phyloP scores from a whole-genome alignment of 2,797 vertebrate species.

The Micropoecilia bifurca region DNA sequence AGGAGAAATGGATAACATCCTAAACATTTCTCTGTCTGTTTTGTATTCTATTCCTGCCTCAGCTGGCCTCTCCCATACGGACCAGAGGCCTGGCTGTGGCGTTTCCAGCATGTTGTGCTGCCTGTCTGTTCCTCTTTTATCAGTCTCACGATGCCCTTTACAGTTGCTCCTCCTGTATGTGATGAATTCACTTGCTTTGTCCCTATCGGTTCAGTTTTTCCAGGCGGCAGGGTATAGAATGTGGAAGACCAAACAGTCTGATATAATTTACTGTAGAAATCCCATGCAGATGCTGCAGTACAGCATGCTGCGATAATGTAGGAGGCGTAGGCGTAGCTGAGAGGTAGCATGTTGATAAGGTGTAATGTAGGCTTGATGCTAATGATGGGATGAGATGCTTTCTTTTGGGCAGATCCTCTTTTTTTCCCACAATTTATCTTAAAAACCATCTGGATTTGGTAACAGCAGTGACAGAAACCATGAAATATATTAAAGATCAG shows the following conservation, averaged over 20 bases:
- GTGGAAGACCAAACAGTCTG: conserved; percentile 30
- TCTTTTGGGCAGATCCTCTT: not conserved
- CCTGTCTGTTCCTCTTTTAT: conserved; percentile 65
- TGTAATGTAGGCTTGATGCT: conserved; percentile 3
- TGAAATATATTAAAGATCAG: conserved; percentile 19
- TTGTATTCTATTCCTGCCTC: conserved; percentile 14
- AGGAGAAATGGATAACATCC: not conserved
- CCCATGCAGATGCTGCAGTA: conserved; percentile 12
- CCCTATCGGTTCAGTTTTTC: conserved; percentile 46
- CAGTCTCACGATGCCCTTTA: conserved; percentile 64
- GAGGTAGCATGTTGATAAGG: not conserved
- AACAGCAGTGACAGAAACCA: not conserved
- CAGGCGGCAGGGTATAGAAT: conserved; percentile 31
- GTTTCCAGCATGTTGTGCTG: conserved; percentile 35
- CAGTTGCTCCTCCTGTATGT: conserved; percentile 37
- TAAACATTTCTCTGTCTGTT: conserved; percentile 4
- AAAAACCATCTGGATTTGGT: conserved; percentile 15
- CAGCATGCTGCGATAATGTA: conserved; percentile 26
- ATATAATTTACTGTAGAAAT: conserved; percentile 25
- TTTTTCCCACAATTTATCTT: conserved; percentile 5
- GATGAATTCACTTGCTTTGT: conserved; percentile 62
- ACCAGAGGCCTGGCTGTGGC: conserved; percentile 41
- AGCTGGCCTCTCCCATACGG: conserved; percentile 14
- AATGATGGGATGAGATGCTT: not conserved
- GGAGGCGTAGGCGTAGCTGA: not conserved